phyloP scores from a whole-genome alignment of 2,888 invertebrate genomes.

The Amorpha juglandis region DNA sequence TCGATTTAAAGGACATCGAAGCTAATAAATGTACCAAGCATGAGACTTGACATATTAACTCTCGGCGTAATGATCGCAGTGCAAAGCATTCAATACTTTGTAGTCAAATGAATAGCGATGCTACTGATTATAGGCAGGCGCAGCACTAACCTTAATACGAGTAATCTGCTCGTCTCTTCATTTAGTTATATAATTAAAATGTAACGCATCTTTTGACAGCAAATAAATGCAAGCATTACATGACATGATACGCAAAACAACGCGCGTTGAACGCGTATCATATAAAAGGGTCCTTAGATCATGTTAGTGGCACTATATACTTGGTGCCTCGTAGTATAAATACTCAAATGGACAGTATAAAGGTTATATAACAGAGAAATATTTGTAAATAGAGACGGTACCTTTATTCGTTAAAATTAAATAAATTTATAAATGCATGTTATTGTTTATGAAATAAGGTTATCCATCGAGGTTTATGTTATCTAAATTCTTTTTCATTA shows the following conservation, averaged over 20 bases:
- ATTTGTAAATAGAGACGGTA: conserved; percentile 27
- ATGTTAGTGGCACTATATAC: background rate
- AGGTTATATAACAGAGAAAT: conserved; percentile 13
- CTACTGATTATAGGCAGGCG: too few species aligned
- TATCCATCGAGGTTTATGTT: conserved; percentile 18
- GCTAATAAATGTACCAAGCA: too few species aligned
- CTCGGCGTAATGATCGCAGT: too few species aligned
- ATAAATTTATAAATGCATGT: conserved; percentile 23
- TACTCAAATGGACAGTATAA: conserved; percentile 26
- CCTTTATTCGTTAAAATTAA: conserved; percentile 26
- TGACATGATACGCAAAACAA: background rate
- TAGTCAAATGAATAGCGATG: too few species aligned
- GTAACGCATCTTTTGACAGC: too few species aligned
- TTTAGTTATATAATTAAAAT: too few species aligned
- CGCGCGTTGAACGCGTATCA: background rate
- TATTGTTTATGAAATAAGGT: conserved; percentile 18
- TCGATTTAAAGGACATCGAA: too few species aligned
- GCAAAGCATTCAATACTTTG: too few species aligned
- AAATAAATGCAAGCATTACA: background rate
- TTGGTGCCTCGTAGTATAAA: conserved; percentile 19
- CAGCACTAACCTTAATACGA: too few species aligned
- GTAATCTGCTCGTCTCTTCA: too few species aligned
- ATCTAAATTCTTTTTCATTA: conserved; percentile 18
- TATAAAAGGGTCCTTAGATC: background rate
- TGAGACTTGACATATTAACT: too few species aligned